phyloP scores from a whole-genome alignment of 2,113 vertebrate species.

The Microtus oregoni region DNA sequence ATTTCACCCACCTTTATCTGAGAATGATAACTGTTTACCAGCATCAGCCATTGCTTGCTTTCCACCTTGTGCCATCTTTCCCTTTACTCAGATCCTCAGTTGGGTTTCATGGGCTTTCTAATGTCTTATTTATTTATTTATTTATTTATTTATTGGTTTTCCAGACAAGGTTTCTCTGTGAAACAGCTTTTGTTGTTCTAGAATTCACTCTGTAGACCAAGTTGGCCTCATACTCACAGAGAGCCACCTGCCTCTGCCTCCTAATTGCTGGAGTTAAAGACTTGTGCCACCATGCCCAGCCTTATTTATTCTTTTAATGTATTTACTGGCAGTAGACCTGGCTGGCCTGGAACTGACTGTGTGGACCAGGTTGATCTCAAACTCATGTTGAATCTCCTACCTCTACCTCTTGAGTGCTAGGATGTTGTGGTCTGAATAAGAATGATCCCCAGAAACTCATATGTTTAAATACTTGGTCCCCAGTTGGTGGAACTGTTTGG shows the following conservation, averaged over 20 bases:
- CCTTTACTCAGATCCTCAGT: neutral
- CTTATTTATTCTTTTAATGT: neutral
- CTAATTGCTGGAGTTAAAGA: neutral
- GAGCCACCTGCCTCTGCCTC: neutral
- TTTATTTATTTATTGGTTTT: too few relatives aligned
- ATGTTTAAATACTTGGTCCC: too few relatives aligned
- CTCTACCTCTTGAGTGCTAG: too few relatives aligned
- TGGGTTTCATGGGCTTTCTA: neutral
- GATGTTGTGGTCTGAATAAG: too few relatives aligned
- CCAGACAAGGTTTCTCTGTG: neutral
- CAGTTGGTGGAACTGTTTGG: too few relatives aligned
- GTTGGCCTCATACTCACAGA: neutral
- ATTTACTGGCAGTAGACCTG: neutral
- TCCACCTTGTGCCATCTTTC: neutral
- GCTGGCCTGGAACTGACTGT: neutral
- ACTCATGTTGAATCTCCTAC: too few relatives aligned
- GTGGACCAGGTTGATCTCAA: too few relatives aligned
- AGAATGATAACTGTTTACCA: neutral
- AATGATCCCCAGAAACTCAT: too few relatives aligned
- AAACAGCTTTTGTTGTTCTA: neutral
- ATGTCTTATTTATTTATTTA: too few relatives aligned
- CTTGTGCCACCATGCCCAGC: neutral
- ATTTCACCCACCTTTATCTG: neutral
- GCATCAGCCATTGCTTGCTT: neutral
- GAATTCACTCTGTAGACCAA: neutral